Percentiles rank a stretch among this genome's conserved stretches.
Conservation (phyloP, 2,797 vertebrate species). For the Oceanodroma leucorhoa region DNA sequence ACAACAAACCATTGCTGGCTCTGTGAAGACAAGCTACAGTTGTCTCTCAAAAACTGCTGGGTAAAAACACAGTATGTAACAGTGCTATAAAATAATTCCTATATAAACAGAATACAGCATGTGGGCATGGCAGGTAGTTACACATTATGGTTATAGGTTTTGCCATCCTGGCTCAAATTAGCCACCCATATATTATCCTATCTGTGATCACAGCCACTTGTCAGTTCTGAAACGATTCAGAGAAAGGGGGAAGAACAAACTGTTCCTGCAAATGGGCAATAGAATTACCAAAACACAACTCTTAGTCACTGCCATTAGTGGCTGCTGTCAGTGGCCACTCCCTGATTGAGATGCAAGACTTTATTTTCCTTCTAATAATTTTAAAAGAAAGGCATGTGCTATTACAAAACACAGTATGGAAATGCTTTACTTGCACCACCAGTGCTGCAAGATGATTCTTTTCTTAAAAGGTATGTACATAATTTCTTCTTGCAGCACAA, state of each 20-base stretch:
- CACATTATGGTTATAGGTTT: background rate
- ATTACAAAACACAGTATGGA: background rate
- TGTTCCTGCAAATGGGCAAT: fast-evolving
- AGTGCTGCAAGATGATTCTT: background rate
- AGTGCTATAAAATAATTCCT: background rate
- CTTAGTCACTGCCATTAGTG: background rate
- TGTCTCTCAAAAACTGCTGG: background rate
- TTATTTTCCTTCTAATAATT: background rate
- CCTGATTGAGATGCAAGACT: background rate
- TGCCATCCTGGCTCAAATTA: background rate
- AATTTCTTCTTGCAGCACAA: background rate
- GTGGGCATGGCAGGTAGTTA: background rate
- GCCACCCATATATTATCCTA: background rate
- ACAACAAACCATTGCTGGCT: background rate
- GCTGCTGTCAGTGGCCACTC: background rate
- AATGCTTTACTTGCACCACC: background rate
- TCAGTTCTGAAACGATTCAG: background rate
- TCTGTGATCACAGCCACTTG: background rate
- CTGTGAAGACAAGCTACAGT: background rate
- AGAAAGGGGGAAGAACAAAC: background rate
- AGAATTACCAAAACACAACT: background rate
- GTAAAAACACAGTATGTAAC: background rate
- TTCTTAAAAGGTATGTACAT: background rate
- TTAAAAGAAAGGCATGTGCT: background rate
- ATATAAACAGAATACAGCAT: background rate